Evolutionary conservation across 1,140 invertebrate genomes (phyloP), one percentile per base, ranked within the genome.

Genomic region (Drosophila subpulchrella): DNA sequence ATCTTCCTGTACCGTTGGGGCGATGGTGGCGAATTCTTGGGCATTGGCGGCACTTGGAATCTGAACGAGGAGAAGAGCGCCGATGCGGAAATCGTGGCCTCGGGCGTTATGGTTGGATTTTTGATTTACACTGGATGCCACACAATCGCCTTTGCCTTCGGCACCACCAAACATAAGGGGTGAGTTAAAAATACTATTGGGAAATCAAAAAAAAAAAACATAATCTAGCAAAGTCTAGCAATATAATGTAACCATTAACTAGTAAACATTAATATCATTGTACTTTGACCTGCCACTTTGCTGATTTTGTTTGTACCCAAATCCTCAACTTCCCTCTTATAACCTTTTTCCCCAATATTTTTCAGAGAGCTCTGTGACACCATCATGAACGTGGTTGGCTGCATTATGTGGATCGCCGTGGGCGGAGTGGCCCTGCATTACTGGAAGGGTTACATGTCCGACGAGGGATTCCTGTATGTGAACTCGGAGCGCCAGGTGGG

Each of bases 31-130:
- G 94, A 95, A 78, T 97, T 97, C 90, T 93, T 97, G 42, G 96
- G 96, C 30, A 96, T 97, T 15, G 96, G 96, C 41, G 96, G 96
- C 34, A 96, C 96, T 8, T 97, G 96, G 96, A 97, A 97, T 92
- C 92, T 97, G n/a, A 96, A 97, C 81, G 96, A 97, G 92, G 96
- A 96, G 81, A 97, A 97, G 93, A 96, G 95, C 91, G 95, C 96
- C 1, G 96, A 97, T 86, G 95, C 95, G 27, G 96, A 97, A 93
- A 97, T 97, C 34, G 95, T 97, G 0, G 96, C 96, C 2, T 97
- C 96, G 0, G 97, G 97, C 12, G 95, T 97, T 0, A 95, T 97
- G 68, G 96, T 97, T 4, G 97, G 96, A 11, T 97, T 95, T 91
- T 95, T 97, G 75, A 96, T 97, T 32, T 97, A 96, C 92, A 97